These are phyloP conservation scores for Andrena bucephala DNA, from an alignment of 2,888 invertebrate genomes.

Conservation along the genomic window DNA sequence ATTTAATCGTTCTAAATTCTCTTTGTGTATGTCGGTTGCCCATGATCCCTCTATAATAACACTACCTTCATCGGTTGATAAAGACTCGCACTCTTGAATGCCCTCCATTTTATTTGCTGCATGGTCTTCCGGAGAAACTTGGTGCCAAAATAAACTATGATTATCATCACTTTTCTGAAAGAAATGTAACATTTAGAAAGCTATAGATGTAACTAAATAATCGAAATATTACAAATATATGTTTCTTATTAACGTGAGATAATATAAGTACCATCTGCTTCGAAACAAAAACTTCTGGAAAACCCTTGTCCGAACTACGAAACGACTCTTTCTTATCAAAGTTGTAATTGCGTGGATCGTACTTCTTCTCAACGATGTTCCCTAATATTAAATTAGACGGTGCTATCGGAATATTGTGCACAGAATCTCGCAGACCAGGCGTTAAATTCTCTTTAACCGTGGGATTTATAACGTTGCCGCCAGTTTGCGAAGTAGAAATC, in stretches of 20 bases:
- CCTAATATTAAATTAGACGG: constrained; percentile 77
- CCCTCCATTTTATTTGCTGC: neutral
- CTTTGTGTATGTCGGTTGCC: constrained; percentile 88
- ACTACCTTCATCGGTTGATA: constrained; percentile 34
- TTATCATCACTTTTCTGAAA: constrained; percentile 58
- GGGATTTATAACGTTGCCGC: constrained; percentile 70
- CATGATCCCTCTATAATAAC: constrained; percentile 79
- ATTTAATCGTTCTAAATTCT: constrained; percentile 89
- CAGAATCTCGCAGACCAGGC: constrained; percentile 53
- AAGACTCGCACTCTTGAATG: neutral
- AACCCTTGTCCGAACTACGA: constrained; percentile 70
- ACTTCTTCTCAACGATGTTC: constrained; percentile 80
- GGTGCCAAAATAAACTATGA: constrained; percentile 77
- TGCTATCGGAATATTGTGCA: constrained; percentile 67
- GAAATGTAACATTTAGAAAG: constrained; percentile 7
- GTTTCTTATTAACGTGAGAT: constrained; percentile 10
- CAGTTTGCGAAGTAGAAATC: constrained; percentile 72
- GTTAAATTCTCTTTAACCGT: constrained; percentile 29
- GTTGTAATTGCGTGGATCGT: constrained; percentile 51
- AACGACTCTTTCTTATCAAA: constrained; percentile 11
- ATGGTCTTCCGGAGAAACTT: constrained; percentile 48
- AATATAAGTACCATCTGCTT: constrained; percentile 54
- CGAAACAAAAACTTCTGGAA: constrained; percentile 79
- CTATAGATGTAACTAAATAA: too few species aligned
- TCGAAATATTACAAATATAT: too few species aligned